Evolutionary conservation across 1,140 invertebrate genomes (phyloP).

Genomic region (Drosophila willistoni): DNA sequence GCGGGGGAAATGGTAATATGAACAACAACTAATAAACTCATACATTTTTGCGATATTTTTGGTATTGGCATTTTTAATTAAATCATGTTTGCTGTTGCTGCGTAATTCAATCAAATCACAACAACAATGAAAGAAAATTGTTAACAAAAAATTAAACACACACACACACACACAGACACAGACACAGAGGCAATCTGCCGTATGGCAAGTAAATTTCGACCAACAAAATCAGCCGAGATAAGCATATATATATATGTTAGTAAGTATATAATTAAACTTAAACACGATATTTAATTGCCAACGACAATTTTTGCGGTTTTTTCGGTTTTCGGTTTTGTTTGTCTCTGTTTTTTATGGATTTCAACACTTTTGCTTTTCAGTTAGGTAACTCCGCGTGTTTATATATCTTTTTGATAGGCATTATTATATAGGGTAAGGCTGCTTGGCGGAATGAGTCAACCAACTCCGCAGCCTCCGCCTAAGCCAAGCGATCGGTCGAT

Average conservation of each 20-base stretch:
- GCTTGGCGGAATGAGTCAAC: conserved; percentile 43
- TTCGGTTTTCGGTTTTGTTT: conserved; percentile 3
- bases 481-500: not conserved
- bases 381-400: conserved; percentile 12
- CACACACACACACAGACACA: not conserved
- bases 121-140: conserved; percentile 18
- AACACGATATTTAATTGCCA: conserved; percentile 25
- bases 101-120: conserved; percentile 65
- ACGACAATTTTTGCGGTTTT: conserved; percentile 42
- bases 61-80: conserved; percentile 63
- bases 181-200: not conserved
- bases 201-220: not conserved
- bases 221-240: conserved; percentile 25
- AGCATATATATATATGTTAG: not conserved
- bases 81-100: conserved; percentile 60
- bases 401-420: not conserved
- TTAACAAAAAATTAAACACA: not conserved
- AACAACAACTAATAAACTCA: conserved; percentile 57
- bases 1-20: conserved; percentile 15
- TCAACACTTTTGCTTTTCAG: conserved; percentile 62
- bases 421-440: conserved; percentile 15
- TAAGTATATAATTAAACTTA: conserved; percentile 36
- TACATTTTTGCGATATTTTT: conserved; percentile 32
- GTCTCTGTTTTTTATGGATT: not conserved
- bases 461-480: not conserved